These are phyloP conservation scores for Pogonocherus hispidulus DNA, from an alignment of 2,888 invertebrate species.

Conservation along the genomic window DNA sequence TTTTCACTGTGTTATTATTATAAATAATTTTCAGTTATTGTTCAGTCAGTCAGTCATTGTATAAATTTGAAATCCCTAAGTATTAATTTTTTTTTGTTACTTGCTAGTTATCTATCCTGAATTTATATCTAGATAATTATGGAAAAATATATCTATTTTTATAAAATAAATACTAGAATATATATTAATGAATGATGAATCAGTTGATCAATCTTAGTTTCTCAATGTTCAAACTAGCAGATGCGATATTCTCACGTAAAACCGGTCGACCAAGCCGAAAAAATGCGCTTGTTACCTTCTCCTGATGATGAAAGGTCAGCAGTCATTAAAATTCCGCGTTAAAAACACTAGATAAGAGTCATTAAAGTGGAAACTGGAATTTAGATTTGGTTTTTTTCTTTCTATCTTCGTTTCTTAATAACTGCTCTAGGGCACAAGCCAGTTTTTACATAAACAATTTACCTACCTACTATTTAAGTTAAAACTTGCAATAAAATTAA, in stretches of 20 bases:
- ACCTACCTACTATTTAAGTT: neutral
- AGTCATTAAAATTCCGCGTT: constrained; percentile 18
- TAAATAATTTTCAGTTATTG: no score
- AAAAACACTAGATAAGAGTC: constrained; percentile 17
- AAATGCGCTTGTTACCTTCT: constrained; percentile 9
- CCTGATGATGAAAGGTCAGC: constrained; percentile 17
- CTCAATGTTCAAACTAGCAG: neutral
- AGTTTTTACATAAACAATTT: constrained; percentile 5
- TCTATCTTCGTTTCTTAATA: neutral
- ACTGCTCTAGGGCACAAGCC: constrained; percentile 2
- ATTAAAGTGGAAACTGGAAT: constrained; percentile 12
- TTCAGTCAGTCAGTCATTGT: no score
- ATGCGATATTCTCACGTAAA: constrained; percentile 4
- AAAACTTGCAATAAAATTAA: neutral
- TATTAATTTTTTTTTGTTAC: no score
- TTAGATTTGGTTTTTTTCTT: constrained; percentile 13
- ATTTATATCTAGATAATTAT: no score
- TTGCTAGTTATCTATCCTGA: no score
- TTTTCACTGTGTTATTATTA: no score
- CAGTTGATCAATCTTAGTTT: neutral
- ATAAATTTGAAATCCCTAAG: no score
- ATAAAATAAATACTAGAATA: no score
- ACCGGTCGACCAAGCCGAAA: neutral
- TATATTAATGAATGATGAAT: no score
- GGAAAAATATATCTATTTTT: no score